Percentiles rank a stretch among this genome's conserved stretches.
Evolutionary conservation across 2,797 vertebrate species (phyloP).

Genomic region (Ctenochaetus hawaiiensis): DNA sequence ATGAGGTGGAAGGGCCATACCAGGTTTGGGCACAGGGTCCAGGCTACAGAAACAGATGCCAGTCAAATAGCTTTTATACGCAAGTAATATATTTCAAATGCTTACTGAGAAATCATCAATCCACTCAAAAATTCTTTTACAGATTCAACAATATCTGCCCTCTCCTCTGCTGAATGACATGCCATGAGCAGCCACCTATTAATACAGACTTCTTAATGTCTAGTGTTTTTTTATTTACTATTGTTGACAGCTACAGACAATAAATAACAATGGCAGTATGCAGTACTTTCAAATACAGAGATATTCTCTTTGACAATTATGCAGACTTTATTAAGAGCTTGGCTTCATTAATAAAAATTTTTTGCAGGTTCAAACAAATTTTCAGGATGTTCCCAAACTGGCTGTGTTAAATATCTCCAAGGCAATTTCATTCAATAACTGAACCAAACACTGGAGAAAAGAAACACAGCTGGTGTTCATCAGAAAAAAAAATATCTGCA

Average conservation of each 20-base stretch:
- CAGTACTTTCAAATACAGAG: too few relatives aligned
- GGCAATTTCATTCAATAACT: background rate
- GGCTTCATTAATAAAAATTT: background rate
- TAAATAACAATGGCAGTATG: too few relatives aligned
- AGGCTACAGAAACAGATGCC: constrained; percentile 78
- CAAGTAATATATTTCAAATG: background rate
- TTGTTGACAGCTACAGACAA: too few relatives aligned
- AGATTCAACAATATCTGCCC: background rate
- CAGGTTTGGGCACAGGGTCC: constrained; percentile 88
- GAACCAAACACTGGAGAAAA: background rate
- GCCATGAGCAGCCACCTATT: too few relatives aligned
- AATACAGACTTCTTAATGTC: too few relatives aligned
- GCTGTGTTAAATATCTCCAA: background rate
- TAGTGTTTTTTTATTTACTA: too few relatives aligned
- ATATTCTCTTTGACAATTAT: too few relatives aligned
- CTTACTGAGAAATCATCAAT: background rate
- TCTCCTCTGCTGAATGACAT: background rate
- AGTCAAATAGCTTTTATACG: background rate
- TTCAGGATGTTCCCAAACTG: background rate
- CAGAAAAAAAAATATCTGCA: background rate
- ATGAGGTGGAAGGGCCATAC: constrained; percentile 90
- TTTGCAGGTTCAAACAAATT: background rate
- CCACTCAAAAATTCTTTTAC: background rate
- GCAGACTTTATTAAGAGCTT: background rate
- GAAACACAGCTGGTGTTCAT: background rate